Evolutionary conservation across 2,797 vertebrate species (phyloP), one percentile per base, ranked within the genome.

Genomic region (Lagorchestes hirsutus): DNA sequence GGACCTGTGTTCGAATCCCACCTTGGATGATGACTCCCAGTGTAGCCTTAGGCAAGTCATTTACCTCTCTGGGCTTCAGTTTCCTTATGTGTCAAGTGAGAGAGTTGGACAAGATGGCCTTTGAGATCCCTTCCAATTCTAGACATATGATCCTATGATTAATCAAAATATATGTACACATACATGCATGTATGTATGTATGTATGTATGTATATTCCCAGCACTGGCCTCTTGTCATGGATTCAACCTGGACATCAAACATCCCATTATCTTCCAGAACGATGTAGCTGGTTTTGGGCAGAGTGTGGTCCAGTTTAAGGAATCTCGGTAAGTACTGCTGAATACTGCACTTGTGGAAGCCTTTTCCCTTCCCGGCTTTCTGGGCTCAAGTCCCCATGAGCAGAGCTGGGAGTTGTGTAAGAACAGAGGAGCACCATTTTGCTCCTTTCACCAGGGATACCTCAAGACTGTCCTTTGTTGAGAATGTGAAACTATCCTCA

Each of bases 181-280:
- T 29, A 31, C 31, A 62, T 12, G 2, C 4, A 67, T n/a, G 62
- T n/a, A 34, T 34, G 12, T 59, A 4, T 59, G 58, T 59, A 4
- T 59, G 58, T 62, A 14, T n/a, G 62, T 22, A 14, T 50, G 9
- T 1, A 0, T 52, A 12, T 92, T 92, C 95, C 50, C 67, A 98
- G 98, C 54, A 56, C 28, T 98, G 92, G 56, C 96, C 95, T 96
- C 55, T 92, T 96, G 27, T 87, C 58, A 92, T 29, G 98, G 97
- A 90, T 98, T 97, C 94, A 98, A 95, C 94, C n/a, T 98, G 97
- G 98, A 98, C 50, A 97, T 97, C 50, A 93, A 97, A 29, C 8
- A 96, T 1, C 97, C 98, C 16, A 91, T 4, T 0, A 28, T 98
- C 57, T 98, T 98, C 93, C 95, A 29, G 67, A 92, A 94, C 31